Evolutionary conservation across 2,113 vertebrate genomes (phyloP), one percentile per base, ranked within the genome.

Genomic region (Planiliza haematocheilus): DNA sequence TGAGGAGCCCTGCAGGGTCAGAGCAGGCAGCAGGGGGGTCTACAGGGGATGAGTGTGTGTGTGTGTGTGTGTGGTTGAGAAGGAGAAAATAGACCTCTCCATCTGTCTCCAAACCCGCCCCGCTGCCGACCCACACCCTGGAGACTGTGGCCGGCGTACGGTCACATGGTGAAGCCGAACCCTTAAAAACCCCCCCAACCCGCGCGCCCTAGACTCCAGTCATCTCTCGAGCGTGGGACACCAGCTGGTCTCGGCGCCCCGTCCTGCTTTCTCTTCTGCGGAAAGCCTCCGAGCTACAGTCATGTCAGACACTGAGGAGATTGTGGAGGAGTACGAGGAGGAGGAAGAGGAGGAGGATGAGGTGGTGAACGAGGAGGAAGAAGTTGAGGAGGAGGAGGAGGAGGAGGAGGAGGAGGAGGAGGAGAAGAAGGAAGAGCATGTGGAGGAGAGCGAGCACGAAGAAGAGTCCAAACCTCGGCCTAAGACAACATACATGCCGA

Each of bases 401-500:
- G 66, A 86, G 12, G 64, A 68, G 14, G 43, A 53, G 1, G 43
- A 4, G 5, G 63, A 59, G 2, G 81, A 82, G 10, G 62, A 10
- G 8, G 77, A 80, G 16, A 64, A 81, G 17, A 74, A 88, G 36
- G 77, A 86, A 4, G 36, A 69, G 0, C 38, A 52, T 3, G 37
- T 20, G 13, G 84, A 80, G 16, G 79, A 86, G 43, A 53, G 4
- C 0, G 80, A 88, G 63, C 74, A 85, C 0, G 82, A 77, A 11
- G 88, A 76, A 66, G 92, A 86, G 43, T 81, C 83, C 17, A 98
- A 94, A 75, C 95, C 92, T 1, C 94, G 92, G 45, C 95, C 91
- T 18, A 97, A 96, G 86, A 78, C 92, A 0, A 85, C 90, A 0
- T 98, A 96, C 58, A 90, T 98, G 87, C 94, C 97, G 49, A 97